Percentiles rank a stretch among this genome's conserved stretches.
Evolutionary conservation across 2,797 vertebrate genomes (phyloP).

Genomic region (Cyprinodon diabolis): DNA sequence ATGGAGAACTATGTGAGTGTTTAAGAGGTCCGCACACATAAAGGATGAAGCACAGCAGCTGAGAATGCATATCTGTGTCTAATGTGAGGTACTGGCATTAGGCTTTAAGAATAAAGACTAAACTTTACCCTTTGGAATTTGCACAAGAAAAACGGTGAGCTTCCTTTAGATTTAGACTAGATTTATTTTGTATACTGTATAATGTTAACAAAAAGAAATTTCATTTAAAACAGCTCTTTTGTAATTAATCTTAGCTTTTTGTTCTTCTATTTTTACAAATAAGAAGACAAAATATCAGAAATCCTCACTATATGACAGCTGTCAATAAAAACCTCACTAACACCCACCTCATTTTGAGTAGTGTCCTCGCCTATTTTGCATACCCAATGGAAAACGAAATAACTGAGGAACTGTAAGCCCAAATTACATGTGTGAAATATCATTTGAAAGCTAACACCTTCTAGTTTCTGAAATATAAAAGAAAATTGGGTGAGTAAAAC

Average conservation of each 20-base stretch:
- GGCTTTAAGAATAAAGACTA: conserved; percentile 30
- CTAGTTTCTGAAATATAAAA: too few relatives aligned
- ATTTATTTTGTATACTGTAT: too few relatives aligned
- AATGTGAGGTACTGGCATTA: conserved; percentile 48
- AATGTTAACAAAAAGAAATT: too few relatives aligned
- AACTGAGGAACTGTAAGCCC: too few relatives aligned
- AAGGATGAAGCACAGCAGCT: conserved; percentile 62
- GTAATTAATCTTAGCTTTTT: neutral
- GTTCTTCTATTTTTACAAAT: neutral
- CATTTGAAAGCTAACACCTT: too few relatives aligned
- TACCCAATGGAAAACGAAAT: too few relatives aligned
- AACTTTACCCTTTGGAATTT: conserved; percentile 44
- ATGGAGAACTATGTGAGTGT: conserved; percentile 24
- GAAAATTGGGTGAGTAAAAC: too few relatives aligned
- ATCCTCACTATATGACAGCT: neutral
- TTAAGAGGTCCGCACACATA: conserved; percentile 19
- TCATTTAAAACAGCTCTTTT: too few relatives aligned
- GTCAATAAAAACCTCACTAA: neutral
- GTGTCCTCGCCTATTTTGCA: too few relatives aligned
- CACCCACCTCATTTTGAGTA: too few relatives aligned
- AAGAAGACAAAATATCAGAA: neutral
- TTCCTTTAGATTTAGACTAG: too few relatives aligned
- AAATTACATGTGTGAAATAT: too few relatives aligned
- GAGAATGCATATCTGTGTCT: conserved; percentile 62
- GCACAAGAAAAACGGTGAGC: conserved; percentile 1